phyloP scores from a whole-genome alignment of 2,888 invertebrate genomes.

The Leucania comma region DNA sequence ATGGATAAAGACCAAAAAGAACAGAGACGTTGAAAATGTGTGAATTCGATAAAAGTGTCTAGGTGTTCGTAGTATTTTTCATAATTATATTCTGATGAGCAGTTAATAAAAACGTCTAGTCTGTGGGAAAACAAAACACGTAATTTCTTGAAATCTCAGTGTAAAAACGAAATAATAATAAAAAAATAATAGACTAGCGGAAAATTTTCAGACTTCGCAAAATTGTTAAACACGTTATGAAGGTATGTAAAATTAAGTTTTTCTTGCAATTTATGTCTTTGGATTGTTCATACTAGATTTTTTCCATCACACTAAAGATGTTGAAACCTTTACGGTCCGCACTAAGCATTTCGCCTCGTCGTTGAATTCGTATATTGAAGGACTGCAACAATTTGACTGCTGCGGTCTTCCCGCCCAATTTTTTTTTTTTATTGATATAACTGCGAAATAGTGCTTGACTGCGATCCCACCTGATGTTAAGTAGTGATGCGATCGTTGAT shows the following conservation, averaged over 20 bases:
- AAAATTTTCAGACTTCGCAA: constrained; percentile 10
- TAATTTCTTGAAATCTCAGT: constrained; percentile 22
- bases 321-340: no score
- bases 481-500: no score
- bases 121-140: constrained; percentile 23
- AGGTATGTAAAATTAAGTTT: background rate
- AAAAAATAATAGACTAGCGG: constrained; percentile 28
- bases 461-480: no score
- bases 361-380: no score
- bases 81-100: background rate
- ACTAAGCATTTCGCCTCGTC: no score
- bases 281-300: constrained; percentile 9
- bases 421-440: no score
- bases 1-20: background rate
- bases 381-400: no score
- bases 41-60: background rate
- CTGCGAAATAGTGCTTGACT: no score
- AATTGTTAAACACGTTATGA: constrained; percentile 11
- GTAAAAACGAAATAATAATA: constrained; percentile 15
- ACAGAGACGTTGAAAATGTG: background rate
- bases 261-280: background rate
- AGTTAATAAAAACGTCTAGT: background rate
- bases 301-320: background rate
- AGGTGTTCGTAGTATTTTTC: constrained; percentile 6
- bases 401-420: no score